These are phyloP conservation scores for Aphidius gifuensis DNA, from an alignment of 1,140 invertebrate species.

Conservation along the genomic window DNA sequence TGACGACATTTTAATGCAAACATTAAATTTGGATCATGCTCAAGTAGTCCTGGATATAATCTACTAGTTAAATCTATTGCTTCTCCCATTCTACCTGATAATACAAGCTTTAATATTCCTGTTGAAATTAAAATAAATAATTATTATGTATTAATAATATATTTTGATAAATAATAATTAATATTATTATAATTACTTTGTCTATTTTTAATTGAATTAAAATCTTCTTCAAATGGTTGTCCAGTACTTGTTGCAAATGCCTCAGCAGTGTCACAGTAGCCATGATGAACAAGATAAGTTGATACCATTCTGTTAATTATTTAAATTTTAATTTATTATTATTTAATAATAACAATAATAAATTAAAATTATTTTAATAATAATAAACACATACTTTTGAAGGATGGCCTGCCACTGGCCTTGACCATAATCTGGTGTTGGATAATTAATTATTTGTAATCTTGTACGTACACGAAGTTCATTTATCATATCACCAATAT, in stretches of 20 bases:
- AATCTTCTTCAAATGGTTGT: slow-evolving; percentile 88
- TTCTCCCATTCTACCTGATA: slow-evolving; percentile 89
- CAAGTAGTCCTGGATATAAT: slow-evolving; percentile 87
- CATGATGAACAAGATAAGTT: slow-evolving; percentile 95
- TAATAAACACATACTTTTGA: slow-evolving; percentile 67
- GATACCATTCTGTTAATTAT: slow-evolving; percentile 81
- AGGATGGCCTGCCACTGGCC: slow-evolving; percentile 88
- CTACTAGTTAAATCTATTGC: slow-evolving; percentile 87
- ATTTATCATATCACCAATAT: slow-evolving; percentile 96
- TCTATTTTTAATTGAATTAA: slow-evolving; percentile 93
- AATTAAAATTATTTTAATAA: not conserved
- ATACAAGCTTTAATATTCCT: slow-evolving; percentile 92
- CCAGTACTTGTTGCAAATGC: slow-evolving; percentile 90
- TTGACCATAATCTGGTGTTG: slow-evolving; percentile 75
- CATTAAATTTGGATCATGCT: slow-evolving; percentile 84
- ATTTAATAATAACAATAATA: not conserved
- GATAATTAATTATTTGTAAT: slow-evolving; percentile 82
- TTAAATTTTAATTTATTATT: slow-evolving; percentile 19
- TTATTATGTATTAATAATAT: slow-evolving; percentile 1
- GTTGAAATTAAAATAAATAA: slow-evolving; percentile 36
- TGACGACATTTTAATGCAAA: slow-evolving; percentile 96
- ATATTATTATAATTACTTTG: slow-evolving; percentile 70
- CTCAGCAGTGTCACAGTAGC: slow-evolving; percentile 94
- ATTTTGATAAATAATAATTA: not conserved
- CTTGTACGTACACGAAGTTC: slow-evolving; percentile 81